These are phyloP conservation scores for Sebastes variabilis DNA, from an alignment of 2,797 vertebrate genomes.

Conservation along the genomic window DNA sequence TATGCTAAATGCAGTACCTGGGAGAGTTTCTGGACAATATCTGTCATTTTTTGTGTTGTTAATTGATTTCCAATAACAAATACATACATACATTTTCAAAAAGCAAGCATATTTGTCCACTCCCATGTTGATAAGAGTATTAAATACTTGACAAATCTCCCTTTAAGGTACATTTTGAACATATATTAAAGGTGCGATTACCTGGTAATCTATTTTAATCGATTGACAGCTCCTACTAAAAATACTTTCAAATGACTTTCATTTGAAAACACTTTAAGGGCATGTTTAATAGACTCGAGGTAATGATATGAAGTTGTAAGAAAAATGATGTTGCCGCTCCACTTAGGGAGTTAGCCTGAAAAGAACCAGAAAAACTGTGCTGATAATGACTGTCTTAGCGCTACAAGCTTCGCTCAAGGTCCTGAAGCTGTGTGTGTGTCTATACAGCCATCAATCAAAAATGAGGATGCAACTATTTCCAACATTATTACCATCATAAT, in stretches of 20 bases:
- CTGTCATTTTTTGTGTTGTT: too few relatives aligned
- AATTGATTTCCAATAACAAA: too few relatives aligned
- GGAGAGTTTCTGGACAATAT: too few relatives aligned
- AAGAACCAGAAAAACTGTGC: background rate
- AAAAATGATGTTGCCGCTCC: background rate
- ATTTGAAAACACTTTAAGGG: background rate
- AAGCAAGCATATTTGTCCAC: too few relatives aligned
- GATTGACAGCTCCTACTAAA: background rate
- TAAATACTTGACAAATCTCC: too few relatives aligned
- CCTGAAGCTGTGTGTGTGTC: slow-evolving; percentile 24
- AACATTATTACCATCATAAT: slow-evolving; percentile 48
- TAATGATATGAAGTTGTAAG: background rate
- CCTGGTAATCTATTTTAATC: too few relatives aligned
- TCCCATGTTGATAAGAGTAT: too few relatives aligned
- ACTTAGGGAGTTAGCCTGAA: slow-evolving; percentile 1
- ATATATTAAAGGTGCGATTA: too few relatives aligned
- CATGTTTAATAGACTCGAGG: slow-evolving; percentile 10
- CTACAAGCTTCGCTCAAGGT: slow-evolving; percentile 8
- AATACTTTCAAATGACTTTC: slow-evolving; percentile 12
- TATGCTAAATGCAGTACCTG: too few relatives aligned
- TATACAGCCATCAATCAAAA: slow-evolving; percentile 29
- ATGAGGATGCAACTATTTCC: slow-evolving; percentile 9
- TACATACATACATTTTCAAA: fast-evolving
- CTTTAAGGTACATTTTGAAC: too few relatives aligned
- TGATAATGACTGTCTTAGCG: background rate